Conservation (phyloP, 2,888 invertebrate species). For the Carterocephalus palaemon region DNA sequence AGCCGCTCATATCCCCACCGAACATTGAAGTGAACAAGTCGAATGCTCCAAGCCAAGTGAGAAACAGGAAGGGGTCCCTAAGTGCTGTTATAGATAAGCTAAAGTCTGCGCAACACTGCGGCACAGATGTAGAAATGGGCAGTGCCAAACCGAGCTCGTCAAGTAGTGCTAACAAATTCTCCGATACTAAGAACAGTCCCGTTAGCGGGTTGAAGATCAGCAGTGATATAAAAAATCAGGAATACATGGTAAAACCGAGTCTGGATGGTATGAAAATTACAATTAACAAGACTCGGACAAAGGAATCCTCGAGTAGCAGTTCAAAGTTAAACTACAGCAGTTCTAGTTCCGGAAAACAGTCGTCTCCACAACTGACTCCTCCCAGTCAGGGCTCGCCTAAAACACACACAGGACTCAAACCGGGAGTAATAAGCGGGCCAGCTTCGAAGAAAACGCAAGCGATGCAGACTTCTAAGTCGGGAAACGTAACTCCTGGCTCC, state of each 20-base stretch:
- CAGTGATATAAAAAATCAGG: constrained; percentile 82
- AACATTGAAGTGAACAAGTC: constrained; percentile 80
- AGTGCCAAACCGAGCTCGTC: constrained; percentile 68
- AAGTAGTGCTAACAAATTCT: constrained; percentile 61
- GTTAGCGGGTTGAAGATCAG: constrained; percentile 60
- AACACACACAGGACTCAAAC: constrained; percentile 89
- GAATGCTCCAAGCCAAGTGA: constrained; percentile 78
- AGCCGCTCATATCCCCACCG: constrained; percentile 70
- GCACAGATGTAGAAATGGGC: constrained; percentile 72
- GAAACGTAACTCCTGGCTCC: constrained; percentile 53
- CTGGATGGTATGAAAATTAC: constrained; percentile 94
- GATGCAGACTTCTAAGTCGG: constrained; percentile 73
- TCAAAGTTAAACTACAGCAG: constrained; percentile 67
- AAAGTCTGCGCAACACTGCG: constrained; percentile 85
- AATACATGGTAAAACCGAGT: constrained; percentile 94
- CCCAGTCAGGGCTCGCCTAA: constrained; percentile 84
- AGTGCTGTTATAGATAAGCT: constrained; percentile 93
- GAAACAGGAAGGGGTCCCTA: constrained; percentile 86
- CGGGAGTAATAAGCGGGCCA: constrained; percentile 91
- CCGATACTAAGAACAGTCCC: constrained; percentile 69
- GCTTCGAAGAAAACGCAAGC: constrained; percentile 89
- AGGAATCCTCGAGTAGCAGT: constrained; percentile 80
- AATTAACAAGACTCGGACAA: constrained; percentile 91
- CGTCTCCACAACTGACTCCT: constrained; percentile 67
- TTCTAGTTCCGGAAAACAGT: constrained; percentile 68